Conservation (phyloP, 2,113 vertebrate genomes). For the Oryzias celebensis region DNA sequence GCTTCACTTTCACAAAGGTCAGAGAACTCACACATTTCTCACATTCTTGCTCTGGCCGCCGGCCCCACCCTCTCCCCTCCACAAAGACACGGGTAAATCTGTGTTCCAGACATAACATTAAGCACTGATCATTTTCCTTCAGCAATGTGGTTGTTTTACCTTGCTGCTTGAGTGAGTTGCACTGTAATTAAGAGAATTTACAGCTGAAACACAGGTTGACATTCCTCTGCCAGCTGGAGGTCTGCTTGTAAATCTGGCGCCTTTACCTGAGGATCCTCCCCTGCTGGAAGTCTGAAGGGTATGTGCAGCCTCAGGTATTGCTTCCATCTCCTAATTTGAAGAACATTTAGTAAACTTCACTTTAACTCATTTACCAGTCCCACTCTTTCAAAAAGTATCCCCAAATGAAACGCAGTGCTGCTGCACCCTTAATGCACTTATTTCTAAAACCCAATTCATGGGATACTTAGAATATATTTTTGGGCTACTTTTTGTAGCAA, state of each 20-base stretch:
- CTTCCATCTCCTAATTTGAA: neutral
- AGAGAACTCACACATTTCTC: conserved; percentile 61
- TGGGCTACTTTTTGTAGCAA: no score
- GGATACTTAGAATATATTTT: no score
- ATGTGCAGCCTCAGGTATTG: conserved; percentile 21
- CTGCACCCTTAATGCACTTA: no score
- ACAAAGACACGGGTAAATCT: conserved; percentile 62
- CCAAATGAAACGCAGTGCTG: no score
- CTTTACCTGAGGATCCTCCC: conserved; percentile 56
- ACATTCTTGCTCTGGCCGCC: conserved; percentile 56
- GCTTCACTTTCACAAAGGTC: conserved; percentile 68
- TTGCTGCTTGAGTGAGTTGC: conserved; percentile 64
- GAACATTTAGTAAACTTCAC: no score
- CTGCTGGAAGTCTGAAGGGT: conserved; percentile 7
- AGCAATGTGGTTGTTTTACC: conserved; percentile 71
- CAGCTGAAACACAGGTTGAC: conserved; percentile 73
- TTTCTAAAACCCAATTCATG: no score
- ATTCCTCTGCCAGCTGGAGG: conserved; percentile 78
- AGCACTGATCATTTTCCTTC: conserved; percentile 65
- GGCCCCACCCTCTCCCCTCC: conserved; percentile 37
- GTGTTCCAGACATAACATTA: conserved; percentile 70
- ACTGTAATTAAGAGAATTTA: conserved; percentile 79
- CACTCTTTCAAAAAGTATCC: no score
- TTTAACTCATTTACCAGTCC: no score
- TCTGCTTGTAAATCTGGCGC: conserved; percentile 69